phyloP scores from a whole-genome alignment of 2,797 vertebrate genomes.

The Hybognathus amarus region DNA sequence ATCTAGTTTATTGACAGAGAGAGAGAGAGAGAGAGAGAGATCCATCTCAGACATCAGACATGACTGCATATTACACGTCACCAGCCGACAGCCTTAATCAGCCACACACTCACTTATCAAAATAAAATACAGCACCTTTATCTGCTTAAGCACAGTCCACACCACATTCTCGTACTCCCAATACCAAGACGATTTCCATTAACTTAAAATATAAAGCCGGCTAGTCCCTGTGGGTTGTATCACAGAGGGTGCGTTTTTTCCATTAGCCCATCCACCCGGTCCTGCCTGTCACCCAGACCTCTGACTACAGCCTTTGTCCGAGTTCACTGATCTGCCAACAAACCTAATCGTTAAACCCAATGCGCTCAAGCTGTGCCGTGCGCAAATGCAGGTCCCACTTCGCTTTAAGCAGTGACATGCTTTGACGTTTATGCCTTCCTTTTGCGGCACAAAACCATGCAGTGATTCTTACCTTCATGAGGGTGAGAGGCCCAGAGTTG shows the following conservation, averaged over 20 bases:
- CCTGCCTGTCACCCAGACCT: conserved; percentile 36
- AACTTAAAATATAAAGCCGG: conserved; percentile 45
- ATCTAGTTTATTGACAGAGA: conserved; percentile 33
- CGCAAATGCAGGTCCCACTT: conserved; percentile 13
- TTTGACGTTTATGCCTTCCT: not conserved
- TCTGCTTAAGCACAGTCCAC: conserved; percentile 10
- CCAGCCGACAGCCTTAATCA: conserved; percentile 2
- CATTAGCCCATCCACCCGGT: conserved; percentile 18
- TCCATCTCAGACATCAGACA: conserved; percentile 11
- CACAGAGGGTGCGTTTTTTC: conserved; percentile 27
- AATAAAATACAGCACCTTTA: conserved; percentile 37
- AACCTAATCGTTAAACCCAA: conserved; percentile 52
- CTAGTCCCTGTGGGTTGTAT: conserved; percentile 3
- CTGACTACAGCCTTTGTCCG: conserved; percentile 49
- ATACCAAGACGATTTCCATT: conserved; percentile 44
- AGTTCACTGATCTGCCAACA: conserved; percentile 37
- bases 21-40: not conserved
- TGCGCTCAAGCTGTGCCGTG: conserved; percentile 32
- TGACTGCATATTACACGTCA: conserved; percentile 32
- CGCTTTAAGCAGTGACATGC: conserved; percentile 10
- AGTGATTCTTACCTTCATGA: conserved; percentile 76
- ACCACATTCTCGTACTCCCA: conserved; percentile 18
- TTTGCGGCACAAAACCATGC: conserved; percentile 16
- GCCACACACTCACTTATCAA: not conserved
- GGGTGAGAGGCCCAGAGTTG: conserved; percentile 82